Conservation (phyloP, 1,140 invertebrate species). For the Halyomorpha halys region DNA sequence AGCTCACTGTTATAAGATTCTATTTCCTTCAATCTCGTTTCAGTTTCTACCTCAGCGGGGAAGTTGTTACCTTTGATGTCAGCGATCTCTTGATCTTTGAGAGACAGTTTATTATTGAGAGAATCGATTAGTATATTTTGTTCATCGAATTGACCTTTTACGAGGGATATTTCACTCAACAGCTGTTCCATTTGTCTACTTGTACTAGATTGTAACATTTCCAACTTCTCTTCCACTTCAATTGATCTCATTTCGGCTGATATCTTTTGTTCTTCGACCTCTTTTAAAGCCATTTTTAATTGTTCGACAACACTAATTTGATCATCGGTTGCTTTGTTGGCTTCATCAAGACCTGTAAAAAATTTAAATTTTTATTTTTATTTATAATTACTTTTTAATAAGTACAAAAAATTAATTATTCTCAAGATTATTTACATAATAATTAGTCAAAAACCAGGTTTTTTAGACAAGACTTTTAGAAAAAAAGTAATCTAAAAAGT, state of each 20-base stretch:
- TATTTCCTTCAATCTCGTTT: background rate
- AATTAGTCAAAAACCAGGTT: no score
- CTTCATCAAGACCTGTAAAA: constrained; percentile 36
- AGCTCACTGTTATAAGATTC: constrained; percentile 9
- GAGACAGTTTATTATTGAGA: constrained; percentile 16
- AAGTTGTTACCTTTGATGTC: constrained; percentile 16
- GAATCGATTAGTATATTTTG: constrained; percentile 18
- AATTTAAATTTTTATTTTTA: background rate
- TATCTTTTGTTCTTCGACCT: constrained; percentile 28
- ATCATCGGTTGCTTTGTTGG: constrained; percentile 36
- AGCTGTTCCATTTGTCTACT: constrained; percentile 17
- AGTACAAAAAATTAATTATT: no score
- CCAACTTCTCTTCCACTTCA: constrained; percentile 30
- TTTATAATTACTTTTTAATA: no score
- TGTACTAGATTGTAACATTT: background rate
- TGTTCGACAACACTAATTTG: constrained; percentile 33
- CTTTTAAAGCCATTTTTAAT: constrained; percentile 36
- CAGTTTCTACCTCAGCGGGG: constrained; percentile 9
- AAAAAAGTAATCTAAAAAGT: no score
- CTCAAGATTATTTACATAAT: no score
- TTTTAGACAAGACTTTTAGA: no score
- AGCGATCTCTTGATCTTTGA: constrained; percentile 24
- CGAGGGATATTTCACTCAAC: constrained; percentile 15
- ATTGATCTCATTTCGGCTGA: constrained; percentile 29
- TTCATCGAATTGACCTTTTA: constrained; percentile 11